Base-by-base conservation (phyloP, 2,888 invertebrate genomes). In the Uloborus plumipes region DNA sequence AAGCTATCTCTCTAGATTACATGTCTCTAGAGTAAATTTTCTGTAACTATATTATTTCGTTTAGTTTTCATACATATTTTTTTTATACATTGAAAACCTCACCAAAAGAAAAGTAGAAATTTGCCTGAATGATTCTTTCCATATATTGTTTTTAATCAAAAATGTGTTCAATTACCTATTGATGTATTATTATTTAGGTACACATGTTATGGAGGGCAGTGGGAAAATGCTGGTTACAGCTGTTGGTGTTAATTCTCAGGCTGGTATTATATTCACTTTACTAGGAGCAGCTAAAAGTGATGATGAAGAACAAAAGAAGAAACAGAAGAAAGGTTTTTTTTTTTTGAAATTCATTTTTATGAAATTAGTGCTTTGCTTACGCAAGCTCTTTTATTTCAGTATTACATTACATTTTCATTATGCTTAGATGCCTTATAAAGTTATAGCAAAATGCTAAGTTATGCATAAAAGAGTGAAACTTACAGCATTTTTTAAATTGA, bases 181-280 rank as follows among this genome's bases (percentile, higher is more conserved):
- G 15, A 14, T 26, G 2, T 61, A 18, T 61, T 65, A 51, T 61
- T 39, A 53, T 31, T 55, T 13, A 82, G 83, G 85, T 1, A 99
- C 99, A 82, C 99, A 99, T 91, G 97, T 99, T 85, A 99, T 99
- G 99, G 99, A 99, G 91, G 99, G 99, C 85, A 98, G 98, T 86
- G 99, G 99, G 84, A 99, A 98, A 91, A 98, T 99, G 96, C 89
- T 99, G 88, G 98, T 99, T 75, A 94, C 97, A 66, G 99, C 99
- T 50, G 99, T 99, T 53, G 99, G 98, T 82, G 94, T 97, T 82
- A 98, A 99, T 91, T 99, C 98, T 11, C 99, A 99, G 89, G 98
- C 99, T 82, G 99, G 99, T 89, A 99, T 99, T 89, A 99, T 99
- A 89, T 99, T 99, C 91, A 97, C 98, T 11, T 92, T 99, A 22